These are phyloP conservation scores for Orussus abietinus DNA, from an alignment of 1,140 invertebrate genomes.

Conservation along the genomic window DNA sequence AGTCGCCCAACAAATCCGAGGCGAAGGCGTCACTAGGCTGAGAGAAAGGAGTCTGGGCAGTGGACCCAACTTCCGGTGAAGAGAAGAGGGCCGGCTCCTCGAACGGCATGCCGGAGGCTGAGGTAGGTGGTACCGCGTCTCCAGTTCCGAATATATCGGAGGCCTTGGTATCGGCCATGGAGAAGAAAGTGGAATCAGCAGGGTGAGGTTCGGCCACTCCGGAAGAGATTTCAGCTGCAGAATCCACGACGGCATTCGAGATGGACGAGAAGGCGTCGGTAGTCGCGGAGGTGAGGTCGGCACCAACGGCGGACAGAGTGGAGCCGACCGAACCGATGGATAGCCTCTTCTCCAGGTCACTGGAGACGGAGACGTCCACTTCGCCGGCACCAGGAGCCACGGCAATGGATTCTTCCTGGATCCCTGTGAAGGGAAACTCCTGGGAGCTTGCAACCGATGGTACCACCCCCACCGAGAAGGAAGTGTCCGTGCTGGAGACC, in stretches of 20 bases:
- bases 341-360: constrained; percentile 30
- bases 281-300: constrained; percentile 35
- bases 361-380: too few species aligned
- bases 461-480: constrained; percentile 5
- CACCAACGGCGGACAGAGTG: constrained; percentile 33
- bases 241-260: too few species aligned
- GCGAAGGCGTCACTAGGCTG: constrained; percentile 23
- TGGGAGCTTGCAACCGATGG: not conserved
- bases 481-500: constrained; percentile 13
- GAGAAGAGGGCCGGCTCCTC: constrained; percentile 4
- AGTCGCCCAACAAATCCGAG: constrained; percentile 38
- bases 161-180: constrained; percentile 4
- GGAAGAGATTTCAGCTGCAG: too few species aligned
- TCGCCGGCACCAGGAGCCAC: too few species aligned
- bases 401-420: constrained; percentile 38
- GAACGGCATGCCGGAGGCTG: constrained; percentile 14
- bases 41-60: constrained; percentile 11
- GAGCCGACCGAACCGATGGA: constrained; percentile 36
- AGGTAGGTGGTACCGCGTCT: constrained; percentile 3
- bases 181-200: constrained; percentile 24
- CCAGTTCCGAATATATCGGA: not conserved
- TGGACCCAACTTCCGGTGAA: constrained; percentile 10
- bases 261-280: constrained; percentile 24
- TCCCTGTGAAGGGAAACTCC: constrained; percentile 7
- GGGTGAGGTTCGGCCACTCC: not conserved